phyloP scores from a whole-genome alignment of 2,113 vertebrate species.

The Dendrocopos noguchii region DNA sequence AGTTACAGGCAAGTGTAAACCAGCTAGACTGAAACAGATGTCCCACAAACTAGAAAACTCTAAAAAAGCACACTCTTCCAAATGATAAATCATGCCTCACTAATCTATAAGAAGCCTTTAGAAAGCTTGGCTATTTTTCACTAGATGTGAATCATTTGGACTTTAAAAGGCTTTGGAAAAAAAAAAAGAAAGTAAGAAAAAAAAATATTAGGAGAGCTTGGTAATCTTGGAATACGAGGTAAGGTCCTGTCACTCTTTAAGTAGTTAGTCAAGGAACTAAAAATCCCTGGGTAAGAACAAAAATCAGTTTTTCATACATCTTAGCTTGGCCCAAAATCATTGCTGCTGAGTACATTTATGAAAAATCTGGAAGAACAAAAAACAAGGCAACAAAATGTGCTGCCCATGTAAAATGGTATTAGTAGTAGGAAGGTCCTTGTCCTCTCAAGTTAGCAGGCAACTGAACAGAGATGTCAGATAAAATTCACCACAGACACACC shows the following conservation, averaged over 20 bases:
- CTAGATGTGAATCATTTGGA: not conserved
- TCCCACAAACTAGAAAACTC: not conserved
- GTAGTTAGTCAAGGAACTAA: not conserved
- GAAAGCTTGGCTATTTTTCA: not conserved
- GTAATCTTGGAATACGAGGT: not conserved
- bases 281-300: not conserved
- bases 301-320: accelerated
- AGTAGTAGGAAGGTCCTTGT: not conserved
- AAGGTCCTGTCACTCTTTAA: not conserved
- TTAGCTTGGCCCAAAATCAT: not conserved
- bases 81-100: not conserved
- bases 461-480: not conserved
- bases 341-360: not conserved
- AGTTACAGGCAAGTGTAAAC: not conserved
- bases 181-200: not conserved
- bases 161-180: not conserved
- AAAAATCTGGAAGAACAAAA: not conserved
- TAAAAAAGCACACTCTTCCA: not conserved
- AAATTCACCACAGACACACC: not conserved
- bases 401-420: not conserved
- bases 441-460: not conserved
- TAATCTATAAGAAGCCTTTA: not conserved
- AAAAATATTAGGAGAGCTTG: not conserved
- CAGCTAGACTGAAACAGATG: not conserved
- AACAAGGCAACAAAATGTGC: not conserved